These are phyloP conservation scores for Acanthurus lineatus DNA, from an alignment of 2,797 vertebrate species.

Conservation along the genomic window DNA sequence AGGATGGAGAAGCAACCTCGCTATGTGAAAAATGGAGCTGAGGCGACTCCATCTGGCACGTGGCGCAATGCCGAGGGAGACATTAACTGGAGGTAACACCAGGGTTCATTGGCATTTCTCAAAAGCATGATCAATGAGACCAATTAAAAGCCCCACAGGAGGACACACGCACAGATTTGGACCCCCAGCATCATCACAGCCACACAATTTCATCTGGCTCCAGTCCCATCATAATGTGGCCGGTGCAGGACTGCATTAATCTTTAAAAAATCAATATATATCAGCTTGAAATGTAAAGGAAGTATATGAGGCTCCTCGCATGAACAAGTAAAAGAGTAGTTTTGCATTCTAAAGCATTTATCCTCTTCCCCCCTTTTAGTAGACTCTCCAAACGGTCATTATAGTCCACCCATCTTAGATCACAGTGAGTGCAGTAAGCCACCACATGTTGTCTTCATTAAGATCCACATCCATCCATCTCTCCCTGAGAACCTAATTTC, in stretches of 20 bases:
- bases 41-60: constrained; percentile 78
- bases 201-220: constrained; percentile 22
- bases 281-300: constrained; percentile 41
- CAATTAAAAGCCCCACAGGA: constrained; percentile 68
- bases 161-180: constrained; percentile 35
- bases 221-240: constrained; percentile 17
- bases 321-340: neutral
- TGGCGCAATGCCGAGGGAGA: constrained; percentile 68
- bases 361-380: constrained; percentile 17
- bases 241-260: constrained; percentile 18
- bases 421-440: constrained; percentile 26
- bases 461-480: constrained; percentile 39
- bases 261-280: constrained; percentile 42
- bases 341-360: constrained; percentile 16
- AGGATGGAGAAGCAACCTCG: constrained; percentile 19
- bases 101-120: constrained; percentile 69
- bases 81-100: constrained; percentile 72
- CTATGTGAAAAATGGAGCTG: constrained; percentile 71
- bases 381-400: constrained; percentile 31
- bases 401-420: constrained; percentile 27
- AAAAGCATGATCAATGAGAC: constrained; percentile 79
- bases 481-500: constrained; percentile 35
- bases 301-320: constrained; percentile 13
- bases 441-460: constrained; percentile 57
- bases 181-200: constrained; percentile 11